A percentile compares a stretch with the other conserved stretches of the same genome.
Conservation (phyloP, 2,113 vertebrate species). For the Danio rerio region DNA sequence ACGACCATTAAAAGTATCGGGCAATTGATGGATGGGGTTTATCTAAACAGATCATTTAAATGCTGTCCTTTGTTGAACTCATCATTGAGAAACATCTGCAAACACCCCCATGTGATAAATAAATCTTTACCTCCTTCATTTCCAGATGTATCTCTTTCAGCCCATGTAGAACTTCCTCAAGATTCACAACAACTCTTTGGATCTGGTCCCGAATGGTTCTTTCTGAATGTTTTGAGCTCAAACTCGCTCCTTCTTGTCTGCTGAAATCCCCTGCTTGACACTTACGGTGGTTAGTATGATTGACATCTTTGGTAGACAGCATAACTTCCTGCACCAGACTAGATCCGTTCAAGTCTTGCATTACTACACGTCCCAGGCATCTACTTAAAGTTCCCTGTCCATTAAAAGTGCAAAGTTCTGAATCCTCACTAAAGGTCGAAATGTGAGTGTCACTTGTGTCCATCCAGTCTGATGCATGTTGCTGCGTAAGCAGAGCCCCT, state of each 20-base stretch:
- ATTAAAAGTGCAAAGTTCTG: slow-evolving; percentile 28
- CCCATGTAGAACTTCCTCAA: slow-evolving; percentile 77
- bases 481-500: slow-evolving; percentile 61
- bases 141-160: slow-evolving; percentile 80
- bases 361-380: slow-evolving; percentile 45
- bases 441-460: slow-evolving; percentile 43
- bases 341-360: slow-evolving; percentile 57
- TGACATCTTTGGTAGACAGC: slow-evolving; percentile 69
- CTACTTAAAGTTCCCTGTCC: slow-evolving; percentile 59
- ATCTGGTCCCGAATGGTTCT: slow-evolving; percentile 76
- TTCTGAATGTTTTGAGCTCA: slow-evolving; percentile 49
- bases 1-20: not conserved
- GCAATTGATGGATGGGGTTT: not conserved
- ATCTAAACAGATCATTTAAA: not conserved
- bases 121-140: slow-evolving; percentile 79
- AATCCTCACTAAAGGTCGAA: slow-evolving; percentile 43
- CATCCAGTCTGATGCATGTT: slow-evolving; percentile 63
- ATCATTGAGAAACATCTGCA: slow-evolving; percentile 26
- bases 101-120: slow-evolving; percentile 20
- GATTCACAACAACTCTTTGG: slow-evolving; percentile 74
- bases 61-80: not conserved
- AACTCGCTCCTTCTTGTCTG: slow-evolving; percentile 33
- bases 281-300: slow-evolving; percentile 25
- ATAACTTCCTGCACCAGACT: slow-evolving; percentile 61
- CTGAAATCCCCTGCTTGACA: slow-evolving; percentile 33